phyloP scores from a whole-genome alignment of 2,113 vertebrate species.

The Amia ocellicauda region DNA sequence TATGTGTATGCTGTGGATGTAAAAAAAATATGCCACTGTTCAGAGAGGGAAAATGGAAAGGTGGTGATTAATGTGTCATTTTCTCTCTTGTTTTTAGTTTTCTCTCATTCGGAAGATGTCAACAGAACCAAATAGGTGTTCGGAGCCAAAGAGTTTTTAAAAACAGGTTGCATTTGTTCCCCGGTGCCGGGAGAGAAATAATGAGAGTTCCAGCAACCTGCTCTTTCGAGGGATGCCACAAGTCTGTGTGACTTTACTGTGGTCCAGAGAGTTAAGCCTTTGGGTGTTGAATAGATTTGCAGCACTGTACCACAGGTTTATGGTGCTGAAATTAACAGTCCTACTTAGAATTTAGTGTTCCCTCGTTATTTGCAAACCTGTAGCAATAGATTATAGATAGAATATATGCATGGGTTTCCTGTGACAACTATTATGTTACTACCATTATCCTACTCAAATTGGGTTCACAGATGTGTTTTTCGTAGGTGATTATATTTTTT shows the following conservation, averaged over 20 bases:
- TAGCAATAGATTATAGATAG: not conserved
- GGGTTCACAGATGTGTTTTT: not conserved
- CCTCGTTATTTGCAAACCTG: not conserved
- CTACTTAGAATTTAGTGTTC: not conserved
- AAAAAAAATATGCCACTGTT: no score
- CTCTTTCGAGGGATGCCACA: not conserved
- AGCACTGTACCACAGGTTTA: not conserved
- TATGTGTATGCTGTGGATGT: no score
- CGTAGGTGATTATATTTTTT: not conserved
- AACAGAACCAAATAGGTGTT: no score
- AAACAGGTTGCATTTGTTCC: not conserved
- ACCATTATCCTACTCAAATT: not conserved
- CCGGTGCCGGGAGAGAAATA: not conserved
- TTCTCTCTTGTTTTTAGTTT: no score
- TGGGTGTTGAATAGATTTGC: not conserved
- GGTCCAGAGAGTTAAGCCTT: not conserved
- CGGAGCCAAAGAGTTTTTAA: not conserved
- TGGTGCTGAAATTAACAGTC: not conserved
- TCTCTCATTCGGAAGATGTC: no score
- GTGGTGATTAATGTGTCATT: no score
- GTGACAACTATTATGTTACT: not conserved
- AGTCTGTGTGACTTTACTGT: not conserved
- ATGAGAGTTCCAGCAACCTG: constrained; percentile 1
- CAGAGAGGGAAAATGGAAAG: no score
- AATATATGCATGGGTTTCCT: not conserved